phyloP scores from a whole-genome alignment of 92 coral and sea anemone genomes.

The Actinostola sp. region DNA sequence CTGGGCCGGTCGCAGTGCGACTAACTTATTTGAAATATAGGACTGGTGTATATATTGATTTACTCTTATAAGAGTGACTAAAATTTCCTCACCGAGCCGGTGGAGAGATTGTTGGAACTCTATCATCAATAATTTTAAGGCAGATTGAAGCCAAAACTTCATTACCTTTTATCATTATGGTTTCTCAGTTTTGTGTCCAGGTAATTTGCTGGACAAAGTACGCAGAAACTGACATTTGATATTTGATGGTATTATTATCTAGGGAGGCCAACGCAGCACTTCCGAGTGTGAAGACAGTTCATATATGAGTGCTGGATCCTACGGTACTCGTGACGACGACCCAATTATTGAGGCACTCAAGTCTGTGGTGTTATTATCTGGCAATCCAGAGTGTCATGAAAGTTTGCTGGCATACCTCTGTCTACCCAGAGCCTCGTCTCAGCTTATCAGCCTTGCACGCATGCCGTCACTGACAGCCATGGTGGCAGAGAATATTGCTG shows the following conservation, averaged over 20 bases:
- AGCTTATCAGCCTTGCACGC: constrained; percentile 75
- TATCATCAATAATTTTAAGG: no score
- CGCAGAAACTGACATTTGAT: not conserved
- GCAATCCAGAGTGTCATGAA: constrained; percentile 96
- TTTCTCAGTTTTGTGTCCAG: no score
- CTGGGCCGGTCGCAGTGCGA: no score
- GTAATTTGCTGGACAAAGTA: no score
- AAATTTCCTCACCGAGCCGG: no score
- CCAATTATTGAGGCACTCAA: constrained; percentile 81
- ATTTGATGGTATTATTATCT: not conserved
- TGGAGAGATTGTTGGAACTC: no score
- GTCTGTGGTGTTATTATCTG: constrained; percentile 89
- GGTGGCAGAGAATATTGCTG: constrained; percentile 87
- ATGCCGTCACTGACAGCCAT: constrained; percentile 54
- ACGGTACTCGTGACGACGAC: constrained; percentile 74
- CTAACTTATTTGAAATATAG: no score
- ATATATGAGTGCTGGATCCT: constrained; percentile 78
- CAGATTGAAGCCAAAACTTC: no score
- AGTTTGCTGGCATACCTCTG: constrained; percentile 89
- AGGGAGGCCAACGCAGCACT: constrained; percentile 61
- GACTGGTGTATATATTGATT: no score
- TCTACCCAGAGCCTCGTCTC: constrained; percentile 90
- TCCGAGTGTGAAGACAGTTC: constrained; percentile 91
- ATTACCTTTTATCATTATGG: no score
- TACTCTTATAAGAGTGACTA: no score